Evolutionary conservation across 2,888 invertebrate species (phyloP).

Genomic region (Sialis lutaria): DNA sequence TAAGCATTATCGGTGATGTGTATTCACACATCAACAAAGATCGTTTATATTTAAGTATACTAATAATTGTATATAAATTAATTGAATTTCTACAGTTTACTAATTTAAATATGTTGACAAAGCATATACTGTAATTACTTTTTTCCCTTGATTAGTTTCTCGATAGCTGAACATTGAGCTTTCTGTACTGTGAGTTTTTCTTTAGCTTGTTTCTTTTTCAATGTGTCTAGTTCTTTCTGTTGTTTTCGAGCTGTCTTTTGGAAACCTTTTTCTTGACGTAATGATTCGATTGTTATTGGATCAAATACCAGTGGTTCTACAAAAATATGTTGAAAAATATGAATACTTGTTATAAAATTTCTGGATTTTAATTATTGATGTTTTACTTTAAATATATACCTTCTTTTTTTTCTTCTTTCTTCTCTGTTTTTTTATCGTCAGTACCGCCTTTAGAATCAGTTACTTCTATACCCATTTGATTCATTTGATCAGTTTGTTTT

Average conservation of each 20-base stretch:
- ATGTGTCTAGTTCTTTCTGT: constrained; percentile 82
- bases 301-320: constrained; percentile 67
- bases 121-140: constrained; percentile 50
- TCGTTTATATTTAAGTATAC: too few species aligned
- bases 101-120: not conserved
- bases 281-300: constrained; percentile 72
- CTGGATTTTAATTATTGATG: not conserved
- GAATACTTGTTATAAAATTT: not conserved
- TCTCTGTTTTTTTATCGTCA: constrained; percentile 38
- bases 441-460: constrained; percentile 32
- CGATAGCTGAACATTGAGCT: constrained; percentile 75
- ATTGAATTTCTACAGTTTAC: too few species aligned
- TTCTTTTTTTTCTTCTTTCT: constrained; percentile 53
- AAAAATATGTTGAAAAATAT: not conserved
- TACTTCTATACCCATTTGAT: constrained; percentile 80
- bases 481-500: constrained; percentile 81
- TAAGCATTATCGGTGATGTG: not conserved
- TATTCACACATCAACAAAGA: too few species aligned
- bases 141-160: constrained; percentile 87
- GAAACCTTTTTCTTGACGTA: constrained; percentile 80
- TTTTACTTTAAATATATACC: not conserved
- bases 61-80: too few species aligned
- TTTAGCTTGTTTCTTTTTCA: constrained; percentile 86
- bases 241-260: constrained; percentile 88
- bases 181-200: constrained; percentile 84